Evolutionary conservation across 2,888 invertebrate genomes (phyloP).

Genomic region (Falcaria lacertinaria): DNA sequence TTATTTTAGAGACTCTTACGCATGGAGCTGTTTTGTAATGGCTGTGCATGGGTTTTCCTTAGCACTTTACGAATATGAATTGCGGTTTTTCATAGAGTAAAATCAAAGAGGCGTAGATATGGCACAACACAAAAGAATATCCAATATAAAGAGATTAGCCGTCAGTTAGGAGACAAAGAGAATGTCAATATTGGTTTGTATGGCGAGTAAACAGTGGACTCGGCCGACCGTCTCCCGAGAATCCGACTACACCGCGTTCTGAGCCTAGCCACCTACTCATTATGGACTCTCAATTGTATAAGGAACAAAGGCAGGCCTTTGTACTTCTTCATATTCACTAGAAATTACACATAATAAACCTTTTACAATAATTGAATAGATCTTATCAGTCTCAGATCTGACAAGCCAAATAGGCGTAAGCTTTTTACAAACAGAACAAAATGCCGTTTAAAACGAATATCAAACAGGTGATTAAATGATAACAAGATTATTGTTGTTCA

Average conservation of each 20-base stretch:
- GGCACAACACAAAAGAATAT: conserved; percentile 52
- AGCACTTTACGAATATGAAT: background rate
- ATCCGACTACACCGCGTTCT: conserved; percentile 46
- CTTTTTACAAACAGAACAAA: too few relatives aligned
- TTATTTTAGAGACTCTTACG: background rate
- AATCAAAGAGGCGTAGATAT: conserved; percentile 24
- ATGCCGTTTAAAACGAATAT: background rate
- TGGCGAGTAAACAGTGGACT: conserved; percentile 58
- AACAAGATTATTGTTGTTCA: conserved; percentile 23
- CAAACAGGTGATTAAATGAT: background rate
- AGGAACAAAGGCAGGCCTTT: conserved; percentile 47
- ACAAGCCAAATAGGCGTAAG: too few relatives aligned
- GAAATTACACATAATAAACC: background rate
- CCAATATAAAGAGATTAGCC: conserved; percentile 63
- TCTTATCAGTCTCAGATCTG: too few relatives aligned
- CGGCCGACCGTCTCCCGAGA: conserved; percentile 54
- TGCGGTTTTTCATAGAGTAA: conserved; percentile 1
- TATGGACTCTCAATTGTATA: conserved; percentile 47
- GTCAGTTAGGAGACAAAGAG: conserved; percentile 64
- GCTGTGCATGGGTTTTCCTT: too few relatives aligned
- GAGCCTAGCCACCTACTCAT: conserved; percentile 24
- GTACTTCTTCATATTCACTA: conserved; percentile 11
- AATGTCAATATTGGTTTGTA: conserved; percentile 73
- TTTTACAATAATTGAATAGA: too few relatives aligned
- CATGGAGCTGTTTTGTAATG: background rate